Evolutionary conservation across 2,888 invertebrate species (phyloP), one percentile per base, ranked within the genome.

Genomic region (Parnassius orleans): DNA sequence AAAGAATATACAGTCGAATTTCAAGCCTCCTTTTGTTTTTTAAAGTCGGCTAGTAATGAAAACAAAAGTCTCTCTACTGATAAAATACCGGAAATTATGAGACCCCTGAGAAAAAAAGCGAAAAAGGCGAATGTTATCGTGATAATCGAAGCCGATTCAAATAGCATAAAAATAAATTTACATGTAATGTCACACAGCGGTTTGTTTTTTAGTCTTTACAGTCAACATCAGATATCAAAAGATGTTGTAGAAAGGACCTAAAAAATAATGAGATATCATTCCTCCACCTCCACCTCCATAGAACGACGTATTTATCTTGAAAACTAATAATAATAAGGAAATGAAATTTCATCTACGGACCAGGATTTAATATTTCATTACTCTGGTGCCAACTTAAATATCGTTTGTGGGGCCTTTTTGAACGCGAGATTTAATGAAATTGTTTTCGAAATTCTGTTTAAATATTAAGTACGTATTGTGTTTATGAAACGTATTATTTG

Each of bases 311-410:
- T 62, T 62, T 62, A 62, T 62, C 14, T 53, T 42, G 11, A 33
- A 46, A 55, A 63, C 48, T 63, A 63, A 51, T 63, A 63, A 63
- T 54, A 55, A 63, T 55, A 54, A 48, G 52, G 43, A 63, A 63
- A 60, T 60, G 53, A 12, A 52, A 59, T 60, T 63, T 60, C 33
- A 56, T 53, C 56, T 52, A 43, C 43, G 43, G 56, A 48, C 24
- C 60, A 53, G 42, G 53, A 52, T 63, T 63, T 60, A 63, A 59
- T 60, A 63, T 63, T 60, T 48, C 56, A 60, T 56, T 19, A 47
- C 43, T 50, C 15, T 14, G 52, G 60, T 43, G 48, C 14, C 33
- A 52, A 47, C 55, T 41, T 53, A 63, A 63, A 60, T 56, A 56
- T 55, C 46, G 46, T 63, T 63, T 63, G 47, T 51, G n/a, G n/a